Evolutionary conservation across 2,888 invertebrate species (phyloP).

Genomic region (Lissonota sp.): DNA sequence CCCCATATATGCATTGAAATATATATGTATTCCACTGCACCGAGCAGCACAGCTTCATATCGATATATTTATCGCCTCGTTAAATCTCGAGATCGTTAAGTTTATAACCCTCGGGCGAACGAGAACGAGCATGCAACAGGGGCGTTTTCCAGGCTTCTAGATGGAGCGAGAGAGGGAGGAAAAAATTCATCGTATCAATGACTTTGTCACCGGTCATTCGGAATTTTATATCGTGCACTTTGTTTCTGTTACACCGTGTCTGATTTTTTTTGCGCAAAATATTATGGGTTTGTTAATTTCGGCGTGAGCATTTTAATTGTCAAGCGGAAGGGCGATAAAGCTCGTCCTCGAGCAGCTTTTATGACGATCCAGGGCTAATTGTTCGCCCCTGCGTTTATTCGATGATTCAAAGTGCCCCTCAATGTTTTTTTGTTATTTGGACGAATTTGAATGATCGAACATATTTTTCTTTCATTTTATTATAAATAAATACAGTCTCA

Average conservation of each 20-base stretch:
- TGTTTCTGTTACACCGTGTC: slow-evolving; percentile 9
- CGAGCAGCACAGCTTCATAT: slow-evolving; percentile 27
- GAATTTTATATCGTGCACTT: slow-evolving; percentile 3
- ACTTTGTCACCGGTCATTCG: slow-evolving; percentile 40
- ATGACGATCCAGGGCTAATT: too few species aligned
- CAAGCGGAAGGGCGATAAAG: too few species aligned
- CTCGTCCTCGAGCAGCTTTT: too few species aligned
- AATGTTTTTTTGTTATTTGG: too few species aligned
- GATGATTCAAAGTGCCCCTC: too few species aligned
- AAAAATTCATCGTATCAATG: slow-evolving; percentile 28
- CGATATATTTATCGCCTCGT: slow-evolving; percentile 72
- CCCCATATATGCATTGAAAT: neutral
- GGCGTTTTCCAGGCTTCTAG: slow-evolving; percentile 24
- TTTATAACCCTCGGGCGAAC: slow-evolving; percentile 56
- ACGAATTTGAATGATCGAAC: too few species aligned
- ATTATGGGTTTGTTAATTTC: neutral
- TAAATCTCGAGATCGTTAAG: slow-evolving; percentile 73
- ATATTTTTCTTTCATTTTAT: too few species aligned
- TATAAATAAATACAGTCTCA: too few species aligned
- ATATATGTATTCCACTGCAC: neutral
- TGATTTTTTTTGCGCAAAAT: neutral
- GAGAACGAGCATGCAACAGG: slow-evolving; percentile 59
- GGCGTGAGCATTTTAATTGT: too few species aligned
- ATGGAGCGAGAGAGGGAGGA: neutral
- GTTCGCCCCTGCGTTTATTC: too few species aligned